phyloP scores from a whole-genome alignment of 2,113 vertebrate genomes.

The Rhinolophus ferrumequinum region DNA sequence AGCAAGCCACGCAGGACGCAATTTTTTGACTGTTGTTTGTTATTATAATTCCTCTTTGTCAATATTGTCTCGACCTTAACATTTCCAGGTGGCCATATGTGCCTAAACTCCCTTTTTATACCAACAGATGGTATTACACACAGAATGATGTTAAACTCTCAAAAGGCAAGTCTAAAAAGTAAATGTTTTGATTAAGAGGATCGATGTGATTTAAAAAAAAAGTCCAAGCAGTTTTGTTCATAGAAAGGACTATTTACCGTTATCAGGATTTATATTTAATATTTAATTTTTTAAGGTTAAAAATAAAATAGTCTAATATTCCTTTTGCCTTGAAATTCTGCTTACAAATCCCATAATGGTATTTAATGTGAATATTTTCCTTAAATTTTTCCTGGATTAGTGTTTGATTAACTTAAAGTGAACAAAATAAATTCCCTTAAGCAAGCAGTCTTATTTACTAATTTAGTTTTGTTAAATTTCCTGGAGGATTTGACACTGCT shows the following conservation, averaged over 20 bases:
- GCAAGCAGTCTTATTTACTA: neutral
- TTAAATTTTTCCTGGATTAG: constrained; percentile 7
- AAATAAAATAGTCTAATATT: neutral
- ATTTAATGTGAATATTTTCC: neutral
- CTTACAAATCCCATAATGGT: neutral
- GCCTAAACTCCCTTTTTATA: neutral
- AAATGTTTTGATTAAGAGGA: neutral
- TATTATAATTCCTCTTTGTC: neutral
- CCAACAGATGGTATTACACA: neutral
- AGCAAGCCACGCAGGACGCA: rapidly evolving
- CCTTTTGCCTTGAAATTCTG: neutral
- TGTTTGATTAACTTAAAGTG: neutral
- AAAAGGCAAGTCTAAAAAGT: neutral
- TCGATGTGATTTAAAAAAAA: neutral
- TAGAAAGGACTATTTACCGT: neutral
- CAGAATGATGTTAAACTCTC: neutral
- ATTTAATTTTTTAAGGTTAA: constrained; percentile 4
- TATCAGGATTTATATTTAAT: constrained; percentile 9
- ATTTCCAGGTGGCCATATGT: neutral
- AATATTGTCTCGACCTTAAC: neutral
- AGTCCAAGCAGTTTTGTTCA: neutral
- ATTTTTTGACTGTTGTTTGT: neutral
- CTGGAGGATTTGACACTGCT: neutral
- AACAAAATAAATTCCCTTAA: neutral
- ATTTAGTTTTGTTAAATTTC: constrained; percentile 30